These are phyloP conservation scores for Thermophis baileyi DNA, from an alignment of 2,113 vertebrate genomes.

Conservation along the genomic window DNA sequence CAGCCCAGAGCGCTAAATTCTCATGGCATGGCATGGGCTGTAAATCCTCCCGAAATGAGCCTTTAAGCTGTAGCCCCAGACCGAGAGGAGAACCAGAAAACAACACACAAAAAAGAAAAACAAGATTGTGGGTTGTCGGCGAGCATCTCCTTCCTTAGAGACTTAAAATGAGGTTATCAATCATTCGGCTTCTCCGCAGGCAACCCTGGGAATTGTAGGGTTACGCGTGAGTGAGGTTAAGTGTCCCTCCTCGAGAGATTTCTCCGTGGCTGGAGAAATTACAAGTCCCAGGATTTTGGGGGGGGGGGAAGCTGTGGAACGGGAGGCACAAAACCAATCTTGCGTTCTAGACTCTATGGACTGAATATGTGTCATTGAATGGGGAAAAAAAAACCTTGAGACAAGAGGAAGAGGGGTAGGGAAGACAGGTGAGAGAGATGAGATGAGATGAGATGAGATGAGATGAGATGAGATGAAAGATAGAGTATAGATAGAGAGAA, in stretches of 20 bases:
- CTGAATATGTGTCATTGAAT: too few relatives aligned
- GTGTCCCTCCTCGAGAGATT: not conserved
- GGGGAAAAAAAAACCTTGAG: too few relatives aligned
- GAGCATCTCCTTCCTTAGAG: not conserved
- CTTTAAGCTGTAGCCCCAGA: conserved; percentile 22
- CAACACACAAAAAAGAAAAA: not conserved
- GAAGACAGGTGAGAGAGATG: too few relatives aligned
- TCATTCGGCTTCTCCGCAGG: not conserved
- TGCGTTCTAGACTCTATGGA: too few relatives aligned
- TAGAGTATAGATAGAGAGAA: too few relatives aligned
- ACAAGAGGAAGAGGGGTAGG: too few relatives aligned
- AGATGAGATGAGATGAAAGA: too few relatives aligned
- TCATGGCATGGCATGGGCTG: conserved; percentile 4
- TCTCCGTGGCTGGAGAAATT: not conserved
- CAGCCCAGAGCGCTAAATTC: not conserved
- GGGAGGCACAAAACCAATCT: not conserved
- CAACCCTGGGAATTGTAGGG: not conserved
- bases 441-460: too few relatives aligned
- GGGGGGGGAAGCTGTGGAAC: too few relatives aligned
- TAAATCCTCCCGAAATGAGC: conserved; percentile 18
- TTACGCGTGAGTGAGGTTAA: not conserved
- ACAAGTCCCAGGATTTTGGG: not conserved
- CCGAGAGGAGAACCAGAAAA: not conserved
- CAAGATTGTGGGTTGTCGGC: too few relatives aligned
- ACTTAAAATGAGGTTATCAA: not conserved